These are phyloP conservation scores for Micropterix aruncella DNA, from an alignment of 2,888 invertebrate species.

Conservation along the genomic window DNA sequence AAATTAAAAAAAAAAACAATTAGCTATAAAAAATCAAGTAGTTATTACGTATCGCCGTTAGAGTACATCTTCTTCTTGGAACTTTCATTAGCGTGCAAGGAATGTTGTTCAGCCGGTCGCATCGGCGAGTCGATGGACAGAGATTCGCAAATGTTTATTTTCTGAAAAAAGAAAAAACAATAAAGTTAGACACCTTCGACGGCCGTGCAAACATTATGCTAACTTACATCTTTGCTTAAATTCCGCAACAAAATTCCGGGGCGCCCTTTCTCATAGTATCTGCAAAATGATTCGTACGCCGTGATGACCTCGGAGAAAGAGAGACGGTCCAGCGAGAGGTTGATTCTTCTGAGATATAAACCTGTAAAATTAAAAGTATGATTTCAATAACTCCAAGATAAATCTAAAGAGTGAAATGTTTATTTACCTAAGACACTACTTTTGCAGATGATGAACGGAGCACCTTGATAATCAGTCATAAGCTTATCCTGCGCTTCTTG, in stretches of 20 bases:
- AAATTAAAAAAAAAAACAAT: no score
- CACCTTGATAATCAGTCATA: conserved; percentile 37
- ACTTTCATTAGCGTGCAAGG: conserved; percentile 24
- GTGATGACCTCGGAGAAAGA: conserved; percentile 71
- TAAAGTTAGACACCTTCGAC: not conserved
- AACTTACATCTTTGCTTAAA: conserved; percentile 31
- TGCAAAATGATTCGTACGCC: conserved; percentile 55
- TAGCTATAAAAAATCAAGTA: no score
- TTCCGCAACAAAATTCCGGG: conserved; percentile 35
- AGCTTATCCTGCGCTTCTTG: conserved; percentile 43
- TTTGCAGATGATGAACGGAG: conserved; percentile 40
- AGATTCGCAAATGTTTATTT: conserved; percentile 30
- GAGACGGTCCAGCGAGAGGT: conserved; percentile 68
- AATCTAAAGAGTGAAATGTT: conserved; percentile 2
- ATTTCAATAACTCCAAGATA: conserved; percentile 17
- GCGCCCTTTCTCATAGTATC: conserved; percentile 48
- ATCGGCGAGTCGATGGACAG: conserved; percentile 17
- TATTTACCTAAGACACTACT: conserved; percentile 51
- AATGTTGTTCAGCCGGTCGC: conserved; percentile 22
- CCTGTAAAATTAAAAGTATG: no score
- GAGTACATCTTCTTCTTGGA: conserved; percentile 28
- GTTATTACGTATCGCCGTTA: conserved; percentile 29
- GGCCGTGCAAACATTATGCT: not conserved
- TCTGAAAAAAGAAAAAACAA: conserved; percentile 19
- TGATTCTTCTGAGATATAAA: conserved; percentile 67